phyloP scores from a whole-genome alignment of 2,113 vertebrate genomes.

The Entomyzon cyanotis region DNA sequence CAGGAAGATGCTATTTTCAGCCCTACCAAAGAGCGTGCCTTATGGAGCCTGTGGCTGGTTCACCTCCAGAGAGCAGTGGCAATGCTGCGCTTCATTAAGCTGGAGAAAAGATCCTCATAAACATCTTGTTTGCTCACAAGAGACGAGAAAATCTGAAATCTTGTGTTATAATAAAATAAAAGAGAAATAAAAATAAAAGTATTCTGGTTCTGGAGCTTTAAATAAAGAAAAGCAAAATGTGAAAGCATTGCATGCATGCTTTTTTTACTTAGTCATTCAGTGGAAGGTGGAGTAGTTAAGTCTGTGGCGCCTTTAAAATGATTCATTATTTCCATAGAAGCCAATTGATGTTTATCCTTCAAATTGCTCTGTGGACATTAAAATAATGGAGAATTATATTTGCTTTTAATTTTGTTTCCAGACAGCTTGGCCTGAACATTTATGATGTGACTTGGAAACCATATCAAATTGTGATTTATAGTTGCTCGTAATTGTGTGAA shows the following conservation, averaged over 20 bases:
- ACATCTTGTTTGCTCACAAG: not conserved
- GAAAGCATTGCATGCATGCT: not conserved
- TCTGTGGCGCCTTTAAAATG: slow-evolving; percentile 56
- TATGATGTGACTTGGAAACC: slow-evolving; percentile 70
- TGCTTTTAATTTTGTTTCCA: slow-evolving; percentile 74
- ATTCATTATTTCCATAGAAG: slow-evolving; percentile 66
- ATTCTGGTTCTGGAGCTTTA: not conserved
- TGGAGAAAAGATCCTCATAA: not conserved
- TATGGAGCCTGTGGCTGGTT: not conserved
- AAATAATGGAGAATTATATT: slow-evolving; percentile 67
- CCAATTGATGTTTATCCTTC: slow-evolving; percentile 59
- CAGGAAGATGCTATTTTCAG: not conserved
- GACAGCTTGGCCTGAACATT: slow-evolving; percentile 59
- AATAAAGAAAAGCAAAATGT: not conserved
- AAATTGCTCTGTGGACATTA: slow-evolving; percentile 48
- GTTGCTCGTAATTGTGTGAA: slow-evolving; percentile 43
- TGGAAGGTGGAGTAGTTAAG: slow-evolving; percentile 47
- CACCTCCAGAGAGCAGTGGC: not conserved
- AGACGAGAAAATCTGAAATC: not conserved
- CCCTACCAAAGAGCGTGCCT: not conserved
- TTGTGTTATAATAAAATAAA: not conserved
- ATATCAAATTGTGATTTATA: slow-evolving; percentile 55
- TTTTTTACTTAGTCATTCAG: slow-evolving; percentile 44
- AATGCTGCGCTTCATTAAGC: not conserved
- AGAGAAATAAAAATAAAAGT: not conserved